phyloP scores from a whole-genome alignment of 2,797 vertebrate species.

The Cyclura pinguis region DNA sequence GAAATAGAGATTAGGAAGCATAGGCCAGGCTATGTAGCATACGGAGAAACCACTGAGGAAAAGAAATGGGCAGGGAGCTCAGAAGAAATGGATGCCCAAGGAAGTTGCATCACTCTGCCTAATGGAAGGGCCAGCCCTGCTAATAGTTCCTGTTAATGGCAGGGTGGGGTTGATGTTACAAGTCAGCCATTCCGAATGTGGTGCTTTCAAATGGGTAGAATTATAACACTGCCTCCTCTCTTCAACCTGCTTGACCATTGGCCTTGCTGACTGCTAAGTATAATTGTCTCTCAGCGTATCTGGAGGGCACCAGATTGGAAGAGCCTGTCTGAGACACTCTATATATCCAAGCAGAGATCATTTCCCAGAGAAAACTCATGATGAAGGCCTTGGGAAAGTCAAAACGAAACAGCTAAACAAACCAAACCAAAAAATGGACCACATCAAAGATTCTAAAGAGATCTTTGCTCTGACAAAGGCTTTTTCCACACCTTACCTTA shows the following conservation, averaged over 20 bases:
- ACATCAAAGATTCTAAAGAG: neutral
- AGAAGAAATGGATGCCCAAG: neutral
- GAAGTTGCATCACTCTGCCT: neutral
- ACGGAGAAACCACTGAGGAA: neutral
- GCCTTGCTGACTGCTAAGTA: neutral
- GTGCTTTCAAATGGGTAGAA: neutral
- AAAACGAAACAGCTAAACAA: constrained; percentile 8
- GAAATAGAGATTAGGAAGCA: too few relatives aligned
- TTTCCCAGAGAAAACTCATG: neutral
- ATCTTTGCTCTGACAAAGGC: constrained; percentile 20
- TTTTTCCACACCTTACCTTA: neutral
- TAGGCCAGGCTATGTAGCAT: neutral
- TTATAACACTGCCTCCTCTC: neutral
- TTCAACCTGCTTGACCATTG: neutral
- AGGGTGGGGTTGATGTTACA: neutral
- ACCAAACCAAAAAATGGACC: too few relatives aligned
- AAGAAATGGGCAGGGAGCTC: neutral
- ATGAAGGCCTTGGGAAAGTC: neutral
- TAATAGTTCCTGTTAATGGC: neutral
- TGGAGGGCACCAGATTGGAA: neutral
- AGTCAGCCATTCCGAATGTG: neutral
- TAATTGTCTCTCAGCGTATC: neutral
- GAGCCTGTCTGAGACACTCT: neutral
- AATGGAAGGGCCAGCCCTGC: neutral
- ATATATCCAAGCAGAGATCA: neutral